These are phyloP conservation scores for Meloidogyne hapla DNA, from an alignment of 1,140 invertebrate species.

Conservation along the genomic window DNA sequence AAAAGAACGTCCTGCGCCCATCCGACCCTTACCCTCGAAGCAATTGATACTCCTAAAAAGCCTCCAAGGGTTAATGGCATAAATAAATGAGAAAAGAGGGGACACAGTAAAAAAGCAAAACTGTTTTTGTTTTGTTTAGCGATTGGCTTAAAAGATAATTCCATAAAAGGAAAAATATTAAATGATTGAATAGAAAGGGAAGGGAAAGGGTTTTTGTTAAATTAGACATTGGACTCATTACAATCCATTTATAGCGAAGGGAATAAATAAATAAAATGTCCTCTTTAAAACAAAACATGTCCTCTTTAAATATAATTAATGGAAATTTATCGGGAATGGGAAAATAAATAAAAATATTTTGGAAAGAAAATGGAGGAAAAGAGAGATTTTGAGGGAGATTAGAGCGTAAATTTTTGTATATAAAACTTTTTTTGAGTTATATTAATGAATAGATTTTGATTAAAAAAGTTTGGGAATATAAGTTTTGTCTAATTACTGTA, in stretches of 20 bases:
- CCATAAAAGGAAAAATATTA: not conserved
- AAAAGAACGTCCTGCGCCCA: no score
- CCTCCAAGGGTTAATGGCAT: not conserved
- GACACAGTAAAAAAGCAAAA: not conserved
- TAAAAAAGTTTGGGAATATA: no score
- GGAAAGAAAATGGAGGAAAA: not conserved
- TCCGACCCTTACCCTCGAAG: not conserved
- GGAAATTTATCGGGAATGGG: not conserved
- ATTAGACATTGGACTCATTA: not conserved
- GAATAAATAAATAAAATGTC: no score
- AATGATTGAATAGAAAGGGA: not conserved
- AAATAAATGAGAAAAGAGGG: not conserved
- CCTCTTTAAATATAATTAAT: not conserved
- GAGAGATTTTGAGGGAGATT: no score
- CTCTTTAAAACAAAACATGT: not conserved
- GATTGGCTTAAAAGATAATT: not conserved
- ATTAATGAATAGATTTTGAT: no score
- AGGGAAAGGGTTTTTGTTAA: not conserved
- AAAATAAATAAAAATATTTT: not conserved
- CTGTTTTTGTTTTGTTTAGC: not conserved
- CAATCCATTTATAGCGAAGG: not conserved
- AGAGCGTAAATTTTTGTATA: no score
- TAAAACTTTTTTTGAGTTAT: no score
- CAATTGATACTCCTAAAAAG: not conserved
- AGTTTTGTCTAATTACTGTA: no score